Evolutionary conservation across 2,113 vertebrate genomes (phyloP), one percentile per base, ranked within the genome.

Genomic region (Calyptomena viridis): DNA sequence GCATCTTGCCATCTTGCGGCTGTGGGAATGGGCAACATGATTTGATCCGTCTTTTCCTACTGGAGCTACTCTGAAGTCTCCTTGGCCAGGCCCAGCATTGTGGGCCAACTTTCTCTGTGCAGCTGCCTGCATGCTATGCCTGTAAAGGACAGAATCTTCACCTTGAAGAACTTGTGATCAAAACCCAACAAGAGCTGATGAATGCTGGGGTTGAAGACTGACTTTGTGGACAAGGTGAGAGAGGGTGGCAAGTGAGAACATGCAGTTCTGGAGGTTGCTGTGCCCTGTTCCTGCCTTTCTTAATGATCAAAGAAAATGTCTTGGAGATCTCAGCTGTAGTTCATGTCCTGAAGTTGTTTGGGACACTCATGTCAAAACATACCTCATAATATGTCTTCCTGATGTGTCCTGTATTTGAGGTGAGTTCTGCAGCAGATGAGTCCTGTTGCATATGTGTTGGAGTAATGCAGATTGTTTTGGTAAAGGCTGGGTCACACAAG

Each of bases 101-200:
- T 74, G 72, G 90, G 24, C 16, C 62, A 64, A 24, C 52, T 44
- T 52, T 67, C 35, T 55, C 47, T 78, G 44, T 1, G 3, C 56
- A 75, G 31, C 37, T 85, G 20, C 69, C 23, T 44, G 16, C 2
- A 1, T 87, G 50, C 83, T 74, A 8, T 53, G 44, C 14, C 53
- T 71, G 11, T 39, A 72, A 96, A 94, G 93, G 83, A 58, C 92
- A 92, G 76, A 53, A 63, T 84, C 42, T 90, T 97, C 93, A 94
- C 95, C 93, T 95, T 94, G 90, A 93, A 74, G 55, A 95, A 78
- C 90, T 89, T 95, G 83, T 90, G 86, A 93, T 84, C 52, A 75
- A 77, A 86, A 78, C 60, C 46, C 72, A 73, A 28, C 10, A 58
- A 81, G 62, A 93, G 49, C 23, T 0, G 0, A 40, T 27, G 56